A percentile compares a stretch with the other conserved stretches of the same genome.
phyloP scores from a whole-genome alignment of 2,888 invertebrate genomes.

The Leptinotarsa peninsularis region DNA sequence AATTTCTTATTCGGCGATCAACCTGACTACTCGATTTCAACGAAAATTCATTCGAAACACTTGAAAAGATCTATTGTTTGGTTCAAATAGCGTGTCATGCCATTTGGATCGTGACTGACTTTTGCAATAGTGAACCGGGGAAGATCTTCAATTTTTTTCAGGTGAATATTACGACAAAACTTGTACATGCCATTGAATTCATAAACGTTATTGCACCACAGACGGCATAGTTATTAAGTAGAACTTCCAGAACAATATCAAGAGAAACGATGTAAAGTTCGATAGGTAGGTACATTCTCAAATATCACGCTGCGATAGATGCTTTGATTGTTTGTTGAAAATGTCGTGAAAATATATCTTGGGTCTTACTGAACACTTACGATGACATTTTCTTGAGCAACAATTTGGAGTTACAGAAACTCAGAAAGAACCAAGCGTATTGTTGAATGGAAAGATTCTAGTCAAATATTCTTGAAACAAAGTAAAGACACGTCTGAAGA shows the following conservation, averaged over 20 bases:
- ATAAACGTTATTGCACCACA: not conserved
- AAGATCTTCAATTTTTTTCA: constrained; percentile 15
- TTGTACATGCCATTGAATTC: constrained; percentile 12
- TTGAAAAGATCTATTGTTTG: constrained; percentile 37
- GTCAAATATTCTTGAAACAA: too few relatives aligned
- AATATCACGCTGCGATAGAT: not conserved
- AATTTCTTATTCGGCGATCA: not conserved
- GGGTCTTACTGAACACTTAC: too few relatives aligned
- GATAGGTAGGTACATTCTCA: not conserved
- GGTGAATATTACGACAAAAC: not conserved
- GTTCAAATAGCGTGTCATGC: constrained; percentile 36
- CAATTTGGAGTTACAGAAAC: too few relatives aligned
- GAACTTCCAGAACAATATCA: not conserved
- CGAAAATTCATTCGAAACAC: constrained; percentile 17
- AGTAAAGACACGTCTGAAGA: too few relatives aligned
- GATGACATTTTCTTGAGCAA: too few relatives aligned
- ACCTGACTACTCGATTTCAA: constrained; percentile 4
- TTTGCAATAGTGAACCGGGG: constrained; percentile 24
- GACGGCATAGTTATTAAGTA: not conserved
- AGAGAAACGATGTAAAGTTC: not conserved
- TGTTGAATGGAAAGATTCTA: too few relatives aligned
- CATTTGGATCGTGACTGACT: constrained; percentile 40
- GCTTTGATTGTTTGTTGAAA: not conserved
- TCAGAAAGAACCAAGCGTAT: too few relatives aligned
- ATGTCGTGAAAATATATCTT: not conserved